Evolutionary conservation across 2,113 vertebrate species (phyloP), one percentile per base, ranked within the genome.

Genomic region (Perognathus longimembris): DNA sequence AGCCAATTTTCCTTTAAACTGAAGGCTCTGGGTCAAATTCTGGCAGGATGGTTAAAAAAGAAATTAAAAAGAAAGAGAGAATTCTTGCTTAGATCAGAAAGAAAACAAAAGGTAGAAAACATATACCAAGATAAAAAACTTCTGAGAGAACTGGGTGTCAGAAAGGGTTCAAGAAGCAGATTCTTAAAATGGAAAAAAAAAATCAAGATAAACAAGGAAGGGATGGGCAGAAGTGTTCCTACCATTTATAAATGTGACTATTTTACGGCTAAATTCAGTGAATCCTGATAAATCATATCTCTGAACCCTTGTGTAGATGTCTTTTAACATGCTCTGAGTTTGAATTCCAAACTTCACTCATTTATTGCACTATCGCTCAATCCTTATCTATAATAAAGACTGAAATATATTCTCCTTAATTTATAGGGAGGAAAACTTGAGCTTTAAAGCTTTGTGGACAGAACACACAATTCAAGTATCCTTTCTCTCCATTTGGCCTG

Each of bases 221-320:
- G 2, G 4, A 36, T 92, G 85, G 85, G 17, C 79, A 69, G 50
- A 81, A 78, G 18, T 34, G 1, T 85, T 66, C 28, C 21, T 85
- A 18, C n/a, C 7, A 18, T 76, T 89, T 91, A 28, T 28, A 28
- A 95, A 22, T 75, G 74, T n/a, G 1, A 18, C 89, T 84, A 24
- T 76, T 84, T 90, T 66, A 85, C 87, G 82, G 15, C 4, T 30
- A 79, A 78, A 93, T 71, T 92, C 7, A 88, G n/a, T 84, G 21
- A 67, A 85, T 91, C 83, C 7, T 2, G 38, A 45, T 83, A n/a
- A n/a, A 66, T 89, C 64, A 88, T 93, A 26, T 42, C 83, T 85
- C 34, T 57, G 70, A 88, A 83, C 6, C 1, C 10, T 71, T 73
- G 77, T 81, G 89, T 24, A 61, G 45, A 76, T 8, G 85, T 38